Evolutionary conservation across 37 sponge, comb jelly and placozoan species (phyloP).

Genomic region (Geodia barretti): DNA sequence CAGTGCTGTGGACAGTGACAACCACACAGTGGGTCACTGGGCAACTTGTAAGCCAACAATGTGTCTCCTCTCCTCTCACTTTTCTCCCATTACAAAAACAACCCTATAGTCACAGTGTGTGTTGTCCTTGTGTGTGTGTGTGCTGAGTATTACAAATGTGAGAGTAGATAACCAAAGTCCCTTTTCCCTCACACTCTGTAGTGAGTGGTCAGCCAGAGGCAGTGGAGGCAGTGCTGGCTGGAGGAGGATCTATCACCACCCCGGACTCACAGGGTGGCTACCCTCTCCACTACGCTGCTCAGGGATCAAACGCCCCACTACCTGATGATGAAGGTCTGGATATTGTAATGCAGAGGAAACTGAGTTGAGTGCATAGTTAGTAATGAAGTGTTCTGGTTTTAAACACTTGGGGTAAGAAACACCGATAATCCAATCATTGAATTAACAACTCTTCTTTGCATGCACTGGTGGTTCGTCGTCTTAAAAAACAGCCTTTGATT

Average conservation of each 20-base stretch:
- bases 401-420: too few relatives aligned
- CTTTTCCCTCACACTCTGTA: slow-evolving; percentile 1
- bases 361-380: too few relatives aligned
- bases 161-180: too few relatives aligned
- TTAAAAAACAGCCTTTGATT: too few relatives aligned
- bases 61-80: not conserved
- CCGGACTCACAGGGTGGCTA: slow-evolving; percentile 58
- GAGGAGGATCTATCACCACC: slow-evolving; percentile 25
- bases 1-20: slow-evolving; percentile 34
- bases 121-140: not conserved
- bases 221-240: slow-evolving; percentile 39
- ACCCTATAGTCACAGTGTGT: not conserved
- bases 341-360: too few relatives aligned
- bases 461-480: too few relatives aligned
- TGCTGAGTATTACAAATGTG: not conserved
- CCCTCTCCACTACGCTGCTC: slow-evolving; percentile 84
- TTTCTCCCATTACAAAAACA: too few relatives aligned
- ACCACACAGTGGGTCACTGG: slow-evolving; percentile 65
- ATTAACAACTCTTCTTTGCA: too few relatives aligned
- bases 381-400: too few relatives aligned
- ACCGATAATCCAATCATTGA: too few relatives aligned
- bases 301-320: slow-evolving; percentile 36
- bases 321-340: too few relatives aligned
- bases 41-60: slow-evolving; percentile 45
- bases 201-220: slow-evolving; percentile 74